These are phyloP conservation scores for Sapayoa aenigma DNA, from an alignment of 2,113 vertebrate genomes.

Conservation along the genomic window DNA sequence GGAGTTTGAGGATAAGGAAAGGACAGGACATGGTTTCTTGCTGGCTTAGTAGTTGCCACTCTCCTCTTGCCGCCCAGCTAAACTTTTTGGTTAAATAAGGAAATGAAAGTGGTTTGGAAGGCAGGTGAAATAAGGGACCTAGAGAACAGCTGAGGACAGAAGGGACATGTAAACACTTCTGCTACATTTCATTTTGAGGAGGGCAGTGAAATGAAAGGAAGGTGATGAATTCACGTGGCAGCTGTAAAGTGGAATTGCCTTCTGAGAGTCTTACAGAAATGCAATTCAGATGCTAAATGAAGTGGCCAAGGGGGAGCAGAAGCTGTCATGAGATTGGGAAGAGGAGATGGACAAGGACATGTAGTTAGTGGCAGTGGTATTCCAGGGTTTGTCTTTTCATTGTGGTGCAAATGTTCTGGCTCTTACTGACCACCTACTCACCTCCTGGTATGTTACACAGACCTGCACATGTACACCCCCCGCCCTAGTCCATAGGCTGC, in stretches of 20 bases:
- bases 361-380: neutral
- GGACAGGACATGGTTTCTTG: neutral
- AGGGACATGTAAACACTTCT: neutral
- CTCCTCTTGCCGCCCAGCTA: neutral
- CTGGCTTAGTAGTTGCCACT: neutral
- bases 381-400: neutral
- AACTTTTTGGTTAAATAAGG: neutral
- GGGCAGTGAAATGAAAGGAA: neutral
- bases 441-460: neutral
- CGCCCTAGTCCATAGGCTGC: neutral
- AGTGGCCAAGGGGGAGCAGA: neutral
- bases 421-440: accelerated
- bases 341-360: neutral
- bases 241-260: neutral
- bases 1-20: neutral
- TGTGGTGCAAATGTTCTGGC: neutral
- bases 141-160: neutral
- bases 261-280: neutral
- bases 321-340: neutral
- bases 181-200: neutral
- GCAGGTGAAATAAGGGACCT: neutral
- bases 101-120: neutral
- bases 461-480: accelerated
- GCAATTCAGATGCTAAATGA: neutral
- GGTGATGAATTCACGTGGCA: neutral